These are phyloP conservation scores for Geopemphigus sp. DNA, from an alignment of 1,140 invertebrate genomes.

Conservation along the genomic window DNA sequence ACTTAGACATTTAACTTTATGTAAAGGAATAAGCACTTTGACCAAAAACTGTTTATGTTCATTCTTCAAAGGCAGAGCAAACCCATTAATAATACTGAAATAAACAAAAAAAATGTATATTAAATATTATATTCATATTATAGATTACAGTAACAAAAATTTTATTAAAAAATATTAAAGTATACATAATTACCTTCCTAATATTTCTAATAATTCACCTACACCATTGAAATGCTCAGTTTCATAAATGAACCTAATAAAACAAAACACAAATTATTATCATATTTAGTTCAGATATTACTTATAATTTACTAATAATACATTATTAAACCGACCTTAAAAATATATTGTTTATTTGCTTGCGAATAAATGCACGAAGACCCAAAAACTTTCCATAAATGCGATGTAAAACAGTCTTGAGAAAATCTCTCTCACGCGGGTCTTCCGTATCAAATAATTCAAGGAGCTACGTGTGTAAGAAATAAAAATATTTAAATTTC, in stretches of 20 bases:
- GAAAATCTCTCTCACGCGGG: slow-evolving; percentile 96
- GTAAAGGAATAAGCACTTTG: slow-evolving; percentile 96
- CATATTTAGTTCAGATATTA: neutral
- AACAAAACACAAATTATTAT: neutral
- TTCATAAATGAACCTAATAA: slow-evolving; percentile 95
- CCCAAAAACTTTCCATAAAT: slow-evolving; percentile 99
- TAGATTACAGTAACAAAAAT: neutral
- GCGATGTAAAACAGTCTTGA: slow-evolving; percentile 98
- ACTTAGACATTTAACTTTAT: slow-evolving; percentile 83
- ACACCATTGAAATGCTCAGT: slow-evolving; percentile 99
- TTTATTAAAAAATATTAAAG: neutral
- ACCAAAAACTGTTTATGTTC: slow-evolving; percentile 98
- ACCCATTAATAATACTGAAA: slow-evolving; percentile 96
- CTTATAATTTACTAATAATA: neutral
- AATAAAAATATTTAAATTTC: neutral
- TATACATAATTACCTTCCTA: slow-evolving; percentile 69
- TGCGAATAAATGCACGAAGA: slow-evolving; percentile 96
- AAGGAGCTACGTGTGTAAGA: slow-evolving; percentile 69
- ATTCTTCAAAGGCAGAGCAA: slow-evolving; percentile 93
- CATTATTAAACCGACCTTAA: slow-evolving; percentile 62
- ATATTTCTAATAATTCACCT: slow-evolving; percentile 96
- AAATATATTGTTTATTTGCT: slow-evolving; percentile 99
- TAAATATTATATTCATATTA: neutral
- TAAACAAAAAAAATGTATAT: neutral
- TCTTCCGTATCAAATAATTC: slow-evolving; percentile 99